Conservation (phyloP, 2,113 vertebrate species). For the Kryptolebias marmoratus region DNA sequence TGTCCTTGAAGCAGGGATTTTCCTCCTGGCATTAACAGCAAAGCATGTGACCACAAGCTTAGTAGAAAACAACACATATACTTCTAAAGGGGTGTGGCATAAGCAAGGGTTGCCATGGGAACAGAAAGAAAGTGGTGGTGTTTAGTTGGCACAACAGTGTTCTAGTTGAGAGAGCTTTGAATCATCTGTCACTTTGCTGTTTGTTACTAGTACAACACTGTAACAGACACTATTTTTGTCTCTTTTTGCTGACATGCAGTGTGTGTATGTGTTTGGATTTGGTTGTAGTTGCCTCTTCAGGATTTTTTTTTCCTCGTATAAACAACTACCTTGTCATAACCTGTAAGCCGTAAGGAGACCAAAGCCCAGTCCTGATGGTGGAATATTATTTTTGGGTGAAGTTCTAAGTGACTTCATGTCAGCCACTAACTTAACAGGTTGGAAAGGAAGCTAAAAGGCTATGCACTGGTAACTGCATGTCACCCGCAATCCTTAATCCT, state of each 20-base stretch:
- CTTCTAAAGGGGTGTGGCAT: conserved; percentile 33
- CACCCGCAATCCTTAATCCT: too few relatives aligned
- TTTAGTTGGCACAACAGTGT: conserved; percentile 6
- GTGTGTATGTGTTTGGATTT: background rate
- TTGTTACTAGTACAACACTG: background rate
- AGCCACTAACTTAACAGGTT: too few relatives aligned
- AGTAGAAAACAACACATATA: conserved; percentile 22
- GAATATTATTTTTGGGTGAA: too few relatives aligned
- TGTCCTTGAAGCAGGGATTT: conserved; percentile 26
- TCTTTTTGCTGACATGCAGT: background rate
- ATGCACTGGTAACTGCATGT: too few relatives aligned
- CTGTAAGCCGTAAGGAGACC: too few relatives aligned
- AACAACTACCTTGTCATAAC: too few relatives aligned
- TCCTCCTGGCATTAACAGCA: conserved; percentile 16
- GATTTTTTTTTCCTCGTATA: too few relatives aligned
- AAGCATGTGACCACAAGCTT: conserved; percentile 31
- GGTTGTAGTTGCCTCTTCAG: too few relatives aligned
- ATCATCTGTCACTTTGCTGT: conserved; percentile 28
- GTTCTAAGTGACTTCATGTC: too few relatives aligned
- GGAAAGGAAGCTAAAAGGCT: too few relatives aligned
- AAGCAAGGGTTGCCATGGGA: conserved; percentile 58
- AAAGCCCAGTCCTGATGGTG: too few relatives aligned
- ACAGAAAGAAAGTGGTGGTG: conserved; percentile 32
- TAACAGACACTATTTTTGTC: background rate
- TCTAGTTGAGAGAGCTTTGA: conserved; percentile 20